phyloP scores from a whole-genome alignment of 2,113 vertebrate species.

The Rhynchomys soricoides region DNA sequence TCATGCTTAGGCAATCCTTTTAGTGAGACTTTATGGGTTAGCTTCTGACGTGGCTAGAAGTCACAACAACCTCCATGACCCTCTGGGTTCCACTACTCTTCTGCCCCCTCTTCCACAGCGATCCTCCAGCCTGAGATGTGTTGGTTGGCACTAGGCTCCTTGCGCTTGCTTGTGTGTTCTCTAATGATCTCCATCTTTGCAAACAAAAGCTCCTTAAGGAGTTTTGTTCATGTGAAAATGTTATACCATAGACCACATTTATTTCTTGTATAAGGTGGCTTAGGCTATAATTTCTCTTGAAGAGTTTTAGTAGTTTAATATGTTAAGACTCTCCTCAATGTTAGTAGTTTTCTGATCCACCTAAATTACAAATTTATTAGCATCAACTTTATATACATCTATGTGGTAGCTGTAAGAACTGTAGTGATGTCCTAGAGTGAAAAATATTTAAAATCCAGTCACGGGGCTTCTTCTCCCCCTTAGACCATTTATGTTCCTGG shows the following conservation, averaged over 20 bases:
- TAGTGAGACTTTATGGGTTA: neutral
- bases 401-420: neutral
- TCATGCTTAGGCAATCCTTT: neutral
- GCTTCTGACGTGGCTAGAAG: neutral
- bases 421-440: neutral
- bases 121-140: no score
- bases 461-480: accelerated
- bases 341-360: neutral
- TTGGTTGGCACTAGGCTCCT: neutral
- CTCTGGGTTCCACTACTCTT: neutral
- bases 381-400: neutral
- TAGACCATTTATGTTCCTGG: no score
- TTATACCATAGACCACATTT: slow-evolving; percentile 5
- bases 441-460: no score
- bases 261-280: neutral
- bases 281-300: neutral
- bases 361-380: neutral
- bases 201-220: neutral
- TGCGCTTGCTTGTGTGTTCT: neutral
- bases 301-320: neutral
- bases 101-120: no score
- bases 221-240: neutral
- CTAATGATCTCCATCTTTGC: neutral
- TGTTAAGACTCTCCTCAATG: neutral
- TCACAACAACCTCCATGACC: no score